Evolutionary conservation across 2,113 vertebrate genomes (phyloP).

Genomic region (Podilymbus podiceps): DNA sequence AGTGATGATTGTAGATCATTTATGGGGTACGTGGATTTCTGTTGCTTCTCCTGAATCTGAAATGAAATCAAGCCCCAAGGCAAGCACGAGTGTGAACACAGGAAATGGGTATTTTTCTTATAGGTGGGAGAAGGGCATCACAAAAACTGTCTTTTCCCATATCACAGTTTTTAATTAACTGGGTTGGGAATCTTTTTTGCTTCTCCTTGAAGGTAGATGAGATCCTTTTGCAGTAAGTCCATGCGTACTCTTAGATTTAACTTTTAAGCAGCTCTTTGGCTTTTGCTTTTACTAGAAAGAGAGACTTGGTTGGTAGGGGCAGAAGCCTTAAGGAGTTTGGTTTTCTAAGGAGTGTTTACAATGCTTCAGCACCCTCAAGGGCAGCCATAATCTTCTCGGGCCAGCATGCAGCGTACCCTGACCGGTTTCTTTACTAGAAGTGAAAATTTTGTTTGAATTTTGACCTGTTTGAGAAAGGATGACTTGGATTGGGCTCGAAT

Average conservation of each 20-base stretch:
- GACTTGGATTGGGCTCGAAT: background rate
- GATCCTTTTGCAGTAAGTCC: background rate
- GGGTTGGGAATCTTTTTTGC: background rate
- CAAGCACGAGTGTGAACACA: rapidly evolving
- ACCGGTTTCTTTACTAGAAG: background rate
- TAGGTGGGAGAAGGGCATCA: background rate
- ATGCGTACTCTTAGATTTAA: background rate
- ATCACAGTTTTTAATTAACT: background rate
- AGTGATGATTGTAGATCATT: background rate
- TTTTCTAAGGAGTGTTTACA: background rate
- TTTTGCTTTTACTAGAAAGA: background rate
- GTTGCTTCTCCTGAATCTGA: background rate
- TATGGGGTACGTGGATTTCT: background rate
- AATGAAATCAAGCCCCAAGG: background rate
- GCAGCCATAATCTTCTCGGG: background rate
- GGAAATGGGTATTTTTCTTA: background rate
- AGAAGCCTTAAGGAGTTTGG: background rate
- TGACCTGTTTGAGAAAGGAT: background rate
- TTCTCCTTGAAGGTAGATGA: background rate
- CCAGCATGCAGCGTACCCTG: background rate
- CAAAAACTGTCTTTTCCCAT: background rate
- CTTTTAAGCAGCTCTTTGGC: background rate
- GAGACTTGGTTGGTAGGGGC: background rate
- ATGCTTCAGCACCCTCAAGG: background rate
- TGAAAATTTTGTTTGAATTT: background rate